These are phyloP conservation scores for Merluccius polli DNA, from an alignment of 2,797 vertebrate species.

Conservation along the genomic window DNA sequence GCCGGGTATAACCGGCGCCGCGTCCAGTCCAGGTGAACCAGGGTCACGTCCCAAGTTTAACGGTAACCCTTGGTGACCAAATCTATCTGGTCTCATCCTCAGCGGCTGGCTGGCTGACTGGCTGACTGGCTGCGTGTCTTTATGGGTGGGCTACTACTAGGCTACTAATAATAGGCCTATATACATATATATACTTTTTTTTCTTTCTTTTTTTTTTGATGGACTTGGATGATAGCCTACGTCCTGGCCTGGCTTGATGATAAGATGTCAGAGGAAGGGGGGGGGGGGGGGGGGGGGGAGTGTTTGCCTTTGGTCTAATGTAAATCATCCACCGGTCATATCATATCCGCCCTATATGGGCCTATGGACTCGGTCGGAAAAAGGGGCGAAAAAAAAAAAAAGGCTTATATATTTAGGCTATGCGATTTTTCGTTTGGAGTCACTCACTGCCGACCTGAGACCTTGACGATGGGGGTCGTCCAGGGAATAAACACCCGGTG, in stretches of 20 bases:
- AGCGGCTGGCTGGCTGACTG: too few relatives aligned
- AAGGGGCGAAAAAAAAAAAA: neutral
- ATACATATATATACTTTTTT: too few relatives aligned
- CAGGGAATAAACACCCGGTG: constrained; percentile 11
- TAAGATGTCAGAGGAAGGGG: neutral
- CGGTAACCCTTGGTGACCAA: constrained; percentile 17
- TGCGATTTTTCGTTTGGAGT: neutral
- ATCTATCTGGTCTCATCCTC: constrained; percentile 27
- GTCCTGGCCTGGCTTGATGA: neutral
- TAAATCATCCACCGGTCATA: neutral
- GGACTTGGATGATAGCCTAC: neutral
- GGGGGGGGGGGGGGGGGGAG: constrained; percentile 7
- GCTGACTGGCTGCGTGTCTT: neutral
- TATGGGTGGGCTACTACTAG: too few relatives aligned
- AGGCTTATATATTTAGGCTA: neutral
- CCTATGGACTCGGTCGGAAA: neutral
- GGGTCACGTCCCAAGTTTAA: constrained; percentile 41
- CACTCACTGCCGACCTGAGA: neutral
- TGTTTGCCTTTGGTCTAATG: constrained; percentile 17
- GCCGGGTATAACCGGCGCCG: constrained; percentile 5
- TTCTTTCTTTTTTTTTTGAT: too few relatives aligned
- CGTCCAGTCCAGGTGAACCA: constrained; percentile 34
- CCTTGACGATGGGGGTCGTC: constrained; percentile 23
- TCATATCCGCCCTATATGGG: too few relatives aligned
- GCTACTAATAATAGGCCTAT: too few relatives aligned